Evolutionary conservation across 2,113 vertebrate species (phyloP), one percentile per base, ranked within the genome.

Genomic region (Helogale parvula): DNA sequence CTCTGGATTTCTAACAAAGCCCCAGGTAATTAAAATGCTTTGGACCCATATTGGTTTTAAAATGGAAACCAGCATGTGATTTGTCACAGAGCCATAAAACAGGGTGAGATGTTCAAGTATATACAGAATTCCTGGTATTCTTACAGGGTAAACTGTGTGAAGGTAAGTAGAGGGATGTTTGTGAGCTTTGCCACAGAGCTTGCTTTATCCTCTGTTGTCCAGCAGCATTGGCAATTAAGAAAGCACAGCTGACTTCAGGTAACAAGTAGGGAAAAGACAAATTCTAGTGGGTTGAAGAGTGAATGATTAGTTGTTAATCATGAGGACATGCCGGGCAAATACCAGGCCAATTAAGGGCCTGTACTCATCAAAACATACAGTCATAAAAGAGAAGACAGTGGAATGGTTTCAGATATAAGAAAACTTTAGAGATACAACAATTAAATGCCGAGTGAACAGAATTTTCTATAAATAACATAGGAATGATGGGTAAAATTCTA

Each of bases 401-500:
- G 10, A 95, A 81, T 35, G 68, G 4, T 87, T 94, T 38, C 25
- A 97, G 47, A 92, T 80, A 83, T 0, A 54, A 76, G 47, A 72
- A 54, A 33, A 87, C 50, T 84, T 87, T 77, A 31, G 77, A 69
- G 16, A 94, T 27, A 87, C 71, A 7, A 76, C 33, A 71, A 92
- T 23, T 21, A 33, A 76, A 69, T 38, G 31, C 15, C 79, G 38
- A 84, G 2, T 74, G 12, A 87, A 15, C 33, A 47, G 33, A 25
- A 23, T 81, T 84, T 90, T 69, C 41, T 88, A 25, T 79, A 35
- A 82, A 89, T 52, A 80, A 89, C 21, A 90, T 16, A 85, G 29
- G 47, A 25, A 66, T 63, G 92, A 92, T 27, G 54, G 63, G 27
- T 92, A 21, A 94, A 80, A 92, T 88, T 0, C 97, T 81, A 97